These are phyloP conservation scores for Diadema setosum DNA, from an alignment of 35 echinoderm and acorn worm species.

Conservation along the genomic window DNA sequence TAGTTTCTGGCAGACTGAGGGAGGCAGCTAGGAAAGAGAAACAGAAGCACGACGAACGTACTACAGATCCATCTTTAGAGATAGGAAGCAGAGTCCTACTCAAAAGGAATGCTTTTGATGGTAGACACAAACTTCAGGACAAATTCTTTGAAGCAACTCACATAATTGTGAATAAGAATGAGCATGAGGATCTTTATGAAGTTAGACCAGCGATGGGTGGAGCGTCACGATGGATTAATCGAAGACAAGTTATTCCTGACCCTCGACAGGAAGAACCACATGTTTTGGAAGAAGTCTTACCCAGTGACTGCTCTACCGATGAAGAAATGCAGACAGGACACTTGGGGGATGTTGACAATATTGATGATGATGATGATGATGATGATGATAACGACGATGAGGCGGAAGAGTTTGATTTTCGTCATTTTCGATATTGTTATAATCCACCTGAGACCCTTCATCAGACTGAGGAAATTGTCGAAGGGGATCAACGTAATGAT, in stretches of 20 bases:
- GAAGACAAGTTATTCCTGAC: neutral
- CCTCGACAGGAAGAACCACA: neutral
- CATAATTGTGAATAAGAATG: neutral
- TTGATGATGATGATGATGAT: neutral
- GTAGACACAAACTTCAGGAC: neutral
- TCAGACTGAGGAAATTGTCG: too few relatives aligned
- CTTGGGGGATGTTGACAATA: neutral
- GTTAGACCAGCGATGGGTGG: neutral
- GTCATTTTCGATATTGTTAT: too few relatives aligned
- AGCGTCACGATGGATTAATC: neutral
- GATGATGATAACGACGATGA: neutral
- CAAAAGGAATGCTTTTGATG: neutral
- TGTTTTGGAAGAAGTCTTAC: neutral
- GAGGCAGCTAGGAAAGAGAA: neutral
- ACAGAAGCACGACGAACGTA: neutral
- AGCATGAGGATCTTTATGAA: constrained; percentile 3
- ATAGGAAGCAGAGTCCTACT: neutral
- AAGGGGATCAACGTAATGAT: too few relatives aligned
- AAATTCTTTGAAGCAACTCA: neutral
- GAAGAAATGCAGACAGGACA: neutral
- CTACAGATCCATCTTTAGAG: neutral
- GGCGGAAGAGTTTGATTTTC: too few relatives aligned
- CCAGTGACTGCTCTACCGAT: neutral
- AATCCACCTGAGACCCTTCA: too few relatives aligned
- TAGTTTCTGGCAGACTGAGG: neutral